phyloP scores from a whole-genome alignment of 1,140 invertebrate genomes.

The Chlorops oryzae region DNA sequence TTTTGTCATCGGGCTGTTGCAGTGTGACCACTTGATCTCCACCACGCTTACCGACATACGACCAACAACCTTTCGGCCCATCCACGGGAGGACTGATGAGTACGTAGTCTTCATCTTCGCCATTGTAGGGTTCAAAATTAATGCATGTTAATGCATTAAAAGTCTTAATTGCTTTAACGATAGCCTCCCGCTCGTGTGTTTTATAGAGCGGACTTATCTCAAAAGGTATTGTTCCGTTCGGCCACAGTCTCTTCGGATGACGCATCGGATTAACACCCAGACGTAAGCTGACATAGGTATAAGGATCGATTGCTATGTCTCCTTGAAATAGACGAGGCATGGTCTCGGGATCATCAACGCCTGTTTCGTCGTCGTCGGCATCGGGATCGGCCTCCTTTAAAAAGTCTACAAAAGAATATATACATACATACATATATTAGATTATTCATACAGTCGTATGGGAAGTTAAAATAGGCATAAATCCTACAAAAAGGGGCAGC shows the following conservation, averaged over 20 bases:
- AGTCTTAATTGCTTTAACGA: slow-evolving; percentile 58
- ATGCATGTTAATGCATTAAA: slow-evolving; percentile 69
- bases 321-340: slow-evolving; percentile 62
- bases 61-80: slow-evolving; percentile 72
- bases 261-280: slow-evolving; percentile 59
- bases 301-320: slow-evolving; percentile 57
- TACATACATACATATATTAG: too few relatives aligned
- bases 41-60: slow-evolving; percentile 65
- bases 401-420: too few relatives aligned
- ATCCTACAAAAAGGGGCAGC: too few relatives aligned
- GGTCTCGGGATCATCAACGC: slow-evolving; percentile 58
- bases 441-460: too few relatives aligned
- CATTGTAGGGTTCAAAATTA: slow-evolving; percentile 58
- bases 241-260: slow-evolving; percentile 57
- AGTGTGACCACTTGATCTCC: slow-evolving; percentile 46
- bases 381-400: slow-evolving; percentile 33
- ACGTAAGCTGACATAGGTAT: slow-evolving; percentile 52
- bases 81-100: slow-evolving; percentile 62
- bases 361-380: slow-evolving; percentile 30
- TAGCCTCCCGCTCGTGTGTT: slow-evolving; percentile 48
- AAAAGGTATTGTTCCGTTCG: slow-evolving; percentile 64
- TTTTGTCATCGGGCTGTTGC: slow-evolving; percentile 56
- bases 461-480: too few relatives aligned
- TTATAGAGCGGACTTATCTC: slow-evolving; percentile 59
- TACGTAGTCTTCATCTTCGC: slow-evolving; percentile 65